Evolutionary conservation across 2,888 invertebrate genomes (phyloP).

Genomic region (Acanthopleura granulata): DNA sequence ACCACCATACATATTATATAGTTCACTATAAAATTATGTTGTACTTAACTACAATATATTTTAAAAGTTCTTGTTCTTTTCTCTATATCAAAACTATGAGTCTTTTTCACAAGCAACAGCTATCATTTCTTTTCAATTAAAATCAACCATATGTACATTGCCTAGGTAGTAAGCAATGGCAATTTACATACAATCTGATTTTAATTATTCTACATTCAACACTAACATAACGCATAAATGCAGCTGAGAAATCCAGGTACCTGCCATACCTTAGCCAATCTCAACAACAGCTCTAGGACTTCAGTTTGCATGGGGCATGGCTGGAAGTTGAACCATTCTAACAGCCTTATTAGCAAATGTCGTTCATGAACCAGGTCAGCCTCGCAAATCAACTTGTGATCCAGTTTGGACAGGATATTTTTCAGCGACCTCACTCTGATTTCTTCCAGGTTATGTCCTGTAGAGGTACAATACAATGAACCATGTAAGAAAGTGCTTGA

Average conservation of each 20-base stretch:
- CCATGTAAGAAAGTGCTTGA: too few relatives aligned
- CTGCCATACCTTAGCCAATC: constrained; percentile 57
- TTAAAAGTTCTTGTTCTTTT: too few relatives aligned
- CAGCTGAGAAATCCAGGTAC: not conserved
- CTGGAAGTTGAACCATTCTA: constrained; percentile 69
- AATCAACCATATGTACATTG: not conserved
- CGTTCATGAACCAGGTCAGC: constrained; percentile 66
- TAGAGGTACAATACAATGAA: not conserved
- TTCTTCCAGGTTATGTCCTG: constrained; percentile 67
- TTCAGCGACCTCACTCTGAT: constrained; percentile 65
- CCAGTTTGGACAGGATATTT: constrained; percentile 65
- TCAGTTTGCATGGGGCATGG: constrained; percentile 53
- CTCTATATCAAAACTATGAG: too few relatives aligned
- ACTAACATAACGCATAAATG: too few relatives aligned
- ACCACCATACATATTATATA: too few relatives aligned
- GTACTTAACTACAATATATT: too few relatives aligned
- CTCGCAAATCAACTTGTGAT: constrained; percentile 64
- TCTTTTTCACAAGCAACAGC: too few relatives aligned
- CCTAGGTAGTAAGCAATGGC: too few relatives aligned
- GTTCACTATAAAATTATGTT: too few relatives aligned
- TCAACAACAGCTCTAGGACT: constrained; percentile 54
- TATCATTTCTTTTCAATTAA: not conserved
- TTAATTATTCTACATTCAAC: too few relatives aligned
- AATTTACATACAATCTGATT: too few relatives aligned
- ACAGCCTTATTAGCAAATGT: constrained; percentile 62